Conservation (phyloP, 2,888 invertebrate species). For the Hedychridium roseum region DNA sequence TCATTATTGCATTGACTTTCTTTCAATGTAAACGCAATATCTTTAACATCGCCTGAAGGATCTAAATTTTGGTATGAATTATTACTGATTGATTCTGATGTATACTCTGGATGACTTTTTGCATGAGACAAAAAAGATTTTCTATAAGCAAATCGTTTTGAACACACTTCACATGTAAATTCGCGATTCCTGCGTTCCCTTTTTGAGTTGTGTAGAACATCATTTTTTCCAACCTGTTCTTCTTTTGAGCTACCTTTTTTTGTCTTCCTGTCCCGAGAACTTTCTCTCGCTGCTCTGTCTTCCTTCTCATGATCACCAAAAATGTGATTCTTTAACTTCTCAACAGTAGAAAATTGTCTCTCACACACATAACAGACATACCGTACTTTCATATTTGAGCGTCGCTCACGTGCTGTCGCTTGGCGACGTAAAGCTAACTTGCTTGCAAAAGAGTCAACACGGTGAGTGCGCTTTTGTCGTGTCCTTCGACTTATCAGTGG, state of each 20-base stretch:
- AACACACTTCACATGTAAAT: slow-evolving; percentile 51
- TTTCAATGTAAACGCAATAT: slow-evolving; percentile 1
- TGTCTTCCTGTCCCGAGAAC: slow-evolving; percentile 15
- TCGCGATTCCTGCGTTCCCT: slow-evolving; percentile 38
- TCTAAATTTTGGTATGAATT: no score
- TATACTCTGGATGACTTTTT: slow-evolving; percentile 48
- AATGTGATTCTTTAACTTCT: slow-evolving; percentile 47
- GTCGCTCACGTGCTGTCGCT: slow-evolving; percentile 41
- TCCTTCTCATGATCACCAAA: slow-evolving; percentile 36
- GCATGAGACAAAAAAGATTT: slow-evolving; percentile 52
- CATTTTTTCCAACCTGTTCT: slow-evolving; percentile 18
- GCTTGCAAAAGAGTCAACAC: slow-evolving; percentile 49
- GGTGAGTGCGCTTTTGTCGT: slow-evolving; percentile 47
- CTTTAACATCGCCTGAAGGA: no score
- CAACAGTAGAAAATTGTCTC: slow-evolving; percentile 44
- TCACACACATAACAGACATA: slow-evolving; percentile 54
- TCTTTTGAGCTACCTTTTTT: slow-evolving; percentile 19
- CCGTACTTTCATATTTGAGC: slow-evolving; percentile 42
- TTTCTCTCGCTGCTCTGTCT: slow-evolving; percentile 12
- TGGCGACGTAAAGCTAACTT: slow-evolving; percentile 46
- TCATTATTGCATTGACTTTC: slow-evolving; percentile 24
- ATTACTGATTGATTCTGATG: slow-evolving; percentile 23
- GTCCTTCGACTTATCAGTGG: slow-evolving; percentile 46
- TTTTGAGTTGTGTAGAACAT: slow-evolving; percentile 11
- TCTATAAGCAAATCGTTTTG: slow-evolving; percentile 53